Evolutionary conservation across 2,888 invertebrate species (phyloP), one percentile per base, ranked within the genome.

Genomic region (Drosophila hamatofila): DNA sequence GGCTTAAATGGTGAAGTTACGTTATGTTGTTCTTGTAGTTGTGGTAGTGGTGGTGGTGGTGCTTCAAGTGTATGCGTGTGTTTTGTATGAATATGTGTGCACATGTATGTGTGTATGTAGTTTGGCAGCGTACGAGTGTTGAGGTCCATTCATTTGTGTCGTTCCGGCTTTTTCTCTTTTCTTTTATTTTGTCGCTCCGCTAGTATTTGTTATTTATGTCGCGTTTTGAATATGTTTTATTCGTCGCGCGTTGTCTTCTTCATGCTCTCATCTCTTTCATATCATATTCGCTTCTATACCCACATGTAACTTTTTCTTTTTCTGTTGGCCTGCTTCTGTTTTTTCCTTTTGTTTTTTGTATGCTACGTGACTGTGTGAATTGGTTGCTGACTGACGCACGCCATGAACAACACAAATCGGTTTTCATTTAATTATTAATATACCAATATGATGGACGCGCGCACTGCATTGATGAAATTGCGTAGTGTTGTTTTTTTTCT

Each of bases 141-240:
- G 71, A 59, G 67, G 62, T 75, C 72, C 88, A 86, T 86, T 84
- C 88, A 84, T 85, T 71, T 75, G 75, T 70, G 52, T 74, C 74
- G 72, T 66, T 82, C 57, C 78, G 68, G 73, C 74, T 51, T 69
- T 67, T 57, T 61, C 59, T 74, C 58, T 63, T 23, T 37, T 2
- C 9, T 11, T 54, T n/a, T n/a, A n/a, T 54, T 54, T 37, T 5
- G 49, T 30, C 30, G 30, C 14, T 23, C n/a, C 11, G 25, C 6
- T 62, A 64, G 23, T 65, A 58, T 66, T 67, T 67, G 59, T 76
- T 80, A 67, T 63, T 79, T 71, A 63, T 56, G 68, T 75, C 56
- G 72, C 56, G 72, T 42, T 72, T 62, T 70, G 48, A 66, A 63
- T 63, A 44, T 63, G 18, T 66, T 64, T 61, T 68, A 62, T 30